Conservation (phyloP, 2,797 vertebrate species). For the Eleutherodactylus coqui region DNA sequence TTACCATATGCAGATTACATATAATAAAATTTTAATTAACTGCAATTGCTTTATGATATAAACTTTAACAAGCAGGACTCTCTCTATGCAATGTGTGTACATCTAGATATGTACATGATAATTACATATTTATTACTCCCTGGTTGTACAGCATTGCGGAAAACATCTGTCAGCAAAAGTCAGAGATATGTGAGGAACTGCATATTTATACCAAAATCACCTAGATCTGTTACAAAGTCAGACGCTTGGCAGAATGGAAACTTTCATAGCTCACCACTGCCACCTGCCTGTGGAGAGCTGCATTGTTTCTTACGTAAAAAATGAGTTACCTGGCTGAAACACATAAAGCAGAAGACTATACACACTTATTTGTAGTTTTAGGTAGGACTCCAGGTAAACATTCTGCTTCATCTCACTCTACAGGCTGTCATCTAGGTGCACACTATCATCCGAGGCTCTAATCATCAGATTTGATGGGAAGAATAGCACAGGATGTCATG, state of each 20-base stretch:
- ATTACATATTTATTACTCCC: constrained; percentile 29
- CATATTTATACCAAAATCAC: constrained; percentile 29
- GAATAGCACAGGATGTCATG: no score
- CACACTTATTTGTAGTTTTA: background rate
- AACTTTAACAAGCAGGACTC: background rate
- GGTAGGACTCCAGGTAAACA: background rate
- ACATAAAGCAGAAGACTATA: background rate
- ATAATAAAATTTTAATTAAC: constrained; percentile 11
- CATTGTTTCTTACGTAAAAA: background rate
- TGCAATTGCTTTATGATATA: constrained; percentile 28
- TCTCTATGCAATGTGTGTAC: constrained; percentile 15
- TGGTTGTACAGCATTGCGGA: constrained; percentile 11
- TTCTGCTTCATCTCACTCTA: no score
- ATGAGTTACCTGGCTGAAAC: no score
- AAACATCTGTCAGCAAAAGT: constrained; percentile 49
- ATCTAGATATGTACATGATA: constrained; percentile 33
- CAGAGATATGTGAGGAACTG: constrained; percentile 12
- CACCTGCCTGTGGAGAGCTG: constrained; percentile 35
- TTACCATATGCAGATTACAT: background rate
- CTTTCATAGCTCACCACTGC: constrained; percentile 43
- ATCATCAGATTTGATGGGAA: no score
- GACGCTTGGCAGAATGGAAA: background rate
- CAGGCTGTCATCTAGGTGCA: no score
- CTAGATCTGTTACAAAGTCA: background rate
- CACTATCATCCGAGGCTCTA: no score